Conservation (phyloP, 30 jellyfish, hydroid and myxozoan species). For the Morbakka virulenta region DNA sequence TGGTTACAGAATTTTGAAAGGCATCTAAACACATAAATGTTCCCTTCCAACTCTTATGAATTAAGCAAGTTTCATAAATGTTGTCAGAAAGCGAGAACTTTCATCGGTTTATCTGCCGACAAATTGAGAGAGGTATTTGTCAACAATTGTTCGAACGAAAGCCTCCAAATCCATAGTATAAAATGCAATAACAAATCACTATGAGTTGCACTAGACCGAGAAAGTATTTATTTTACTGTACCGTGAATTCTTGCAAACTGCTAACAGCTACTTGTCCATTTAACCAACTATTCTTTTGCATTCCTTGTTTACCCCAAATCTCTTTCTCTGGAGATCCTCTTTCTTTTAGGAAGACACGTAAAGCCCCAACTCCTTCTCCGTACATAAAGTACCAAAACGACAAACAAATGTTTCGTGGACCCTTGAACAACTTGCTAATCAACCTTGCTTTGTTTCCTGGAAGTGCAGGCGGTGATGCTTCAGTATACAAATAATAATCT, state of each 20-base stretch:
- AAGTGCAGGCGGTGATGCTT: constrained; percentile 82
- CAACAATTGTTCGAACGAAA: too few relatives aligned
- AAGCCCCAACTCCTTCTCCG: constrained; percentile 69
- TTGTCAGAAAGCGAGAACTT: too few relatives aligned
- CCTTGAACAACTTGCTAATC: constrained; percentile 37
- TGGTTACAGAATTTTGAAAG: too few relatives aligned
- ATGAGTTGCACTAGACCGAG: not conserved
- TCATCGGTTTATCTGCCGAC: not conserved
- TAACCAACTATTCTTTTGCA: constrained; percentile 72
- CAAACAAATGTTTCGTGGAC: constrained; percentile 36
- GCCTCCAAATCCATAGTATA: too few relatives aligned
- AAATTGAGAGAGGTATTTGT: too few relatives aligned
- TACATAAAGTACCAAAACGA: constrained; percentile 77
- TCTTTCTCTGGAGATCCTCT: not conserved
- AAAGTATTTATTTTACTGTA: not conserved
- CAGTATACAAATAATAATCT: constrained; percentile 74
- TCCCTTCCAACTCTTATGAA: too few relatives aligned
- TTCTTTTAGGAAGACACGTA: constrained; percentile 29
- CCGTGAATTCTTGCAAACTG: constrained; percentile 42
- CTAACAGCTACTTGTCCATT: constrained; percentile 32
- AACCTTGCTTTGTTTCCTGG: constrained; percentile 60
- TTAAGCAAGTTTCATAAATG: too few relatives aligned
- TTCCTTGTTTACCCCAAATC: constrained; percentile 70
- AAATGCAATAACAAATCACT: not conserved
- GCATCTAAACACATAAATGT: too few relatives aligned